Conservation (phyloP, 2,797 vertebrate genomes). For the Discoglossus pictus region DNA sequence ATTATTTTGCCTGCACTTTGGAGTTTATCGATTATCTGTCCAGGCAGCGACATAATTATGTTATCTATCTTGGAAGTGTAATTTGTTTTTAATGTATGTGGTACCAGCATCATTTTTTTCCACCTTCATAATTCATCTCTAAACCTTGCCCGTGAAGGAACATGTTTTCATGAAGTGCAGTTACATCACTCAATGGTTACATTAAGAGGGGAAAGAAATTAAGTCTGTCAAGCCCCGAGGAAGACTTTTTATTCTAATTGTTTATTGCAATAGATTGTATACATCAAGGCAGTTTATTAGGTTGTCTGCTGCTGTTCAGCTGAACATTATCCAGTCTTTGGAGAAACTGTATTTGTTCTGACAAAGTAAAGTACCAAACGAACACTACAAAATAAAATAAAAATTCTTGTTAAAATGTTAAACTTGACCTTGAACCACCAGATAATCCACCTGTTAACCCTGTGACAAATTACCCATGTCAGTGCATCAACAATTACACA, state of each 20-base stretch:
- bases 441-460: too few species aligned
- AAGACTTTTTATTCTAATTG: constrained; percentile 24
- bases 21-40: constrained; percentile 49
- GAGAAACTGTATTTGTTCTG: too few species aligned
- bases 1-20: constrained; percentile 49
- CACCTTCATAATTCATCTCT: constrained; percentile 47
- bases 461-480: too few species aligned
- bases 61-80: constrained; percentile 45
- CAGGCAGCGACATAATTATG: constrained; percentile 40
- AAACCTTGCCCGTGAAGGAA: constrained; percentile 40
- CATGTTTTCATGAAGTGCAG: constrained; percentile 39
- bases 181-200: constrained; percentile 42
- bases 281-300: constrained; percentile 10
- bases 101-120: constrained; percentile 45
- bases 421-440: too few species aligned
- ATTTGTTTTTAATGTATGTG: constrained; percentile 52
- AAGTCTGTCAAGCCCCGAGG: constrained; percentile 19
- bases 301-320: not conserved
- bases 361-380: too few species aligned
- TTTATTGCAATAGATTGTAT: constrained; percentile 2
- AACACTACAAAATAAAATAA: too few species aligned
- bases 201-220: constrained; percentile 29
- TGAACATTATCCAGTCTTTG: too few species aligned
- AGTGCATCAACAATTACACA: too few species aligned
- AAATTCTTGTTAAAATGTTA: too few species aligned